Conservation (phyloP, 2,888 invertebrate genomes). For the Lissocephala sabroskyi region DNA sequence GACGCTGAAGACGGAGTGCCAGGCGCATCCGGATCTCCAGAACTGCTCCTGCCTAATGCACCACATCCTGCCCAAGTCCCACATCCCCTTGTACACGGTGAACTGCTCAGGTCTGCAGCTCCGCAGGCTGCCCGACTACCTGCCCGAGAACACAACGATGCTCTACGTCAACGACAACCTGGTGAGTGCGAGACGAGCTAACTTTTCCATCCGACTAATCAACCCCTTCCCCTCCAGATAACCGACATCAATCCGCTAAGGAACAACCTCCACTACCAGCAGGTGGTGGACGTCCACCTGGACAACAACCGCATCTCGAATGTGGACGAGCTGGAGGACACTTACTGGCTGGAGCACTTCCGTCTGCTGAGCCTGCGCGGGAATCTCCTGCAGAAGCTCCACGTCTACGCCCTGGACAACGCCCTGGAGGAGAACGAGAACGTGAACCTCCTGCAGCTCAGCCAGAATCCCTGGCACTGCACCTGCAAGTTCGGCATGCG, state of each 20-base stretch:
- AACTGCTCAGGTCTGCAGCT: conserved; percentile 69
- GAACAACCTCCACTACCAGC: conserved; percentile 79
- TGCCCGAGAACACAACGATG: conserved; percentile 70
- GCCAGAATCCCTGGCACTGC: conserved; percentile 87
- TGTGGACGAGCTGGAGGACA: conserved; percentile 81
- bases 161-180: conserved; percentile 68
- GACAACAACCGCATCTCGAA: conserved; percentile 82
- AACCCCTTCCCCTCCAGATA: conserved; percentile 73
- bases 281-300: conserved; percentile 82
- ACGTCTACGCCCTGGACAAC: conserved; percentile 86
- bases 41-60: conserved; percentile 71
- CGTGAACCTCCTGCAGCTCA: conserved; percentile 80
- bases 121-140: conserved; percentile 60
- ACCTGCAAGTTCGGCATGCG: conserved; percentile 86
- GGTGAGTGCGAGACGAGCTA: conserved; percentile 42
- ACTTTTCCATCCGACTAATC: too few relatives aligned
- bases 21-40: conserved; percentile 59
- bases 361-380: conserved; percentile 83
- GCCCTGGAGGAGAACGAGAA: conserved; percentile 82
- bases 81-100: conserved; percentile 69
- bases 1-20: conserved; percentile 64
- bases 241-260: conserved; percentile 79
- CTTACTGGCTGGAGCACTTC: conserved; percentile 85
- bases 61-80: conserved; percentile 63
- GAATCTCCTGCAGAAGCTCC: conserved; percentile 83